phyloP scores from a whole-genome alignment of 2,888 invertebrate genomes.

The Hydroisotoma schaefferi region DNA sequence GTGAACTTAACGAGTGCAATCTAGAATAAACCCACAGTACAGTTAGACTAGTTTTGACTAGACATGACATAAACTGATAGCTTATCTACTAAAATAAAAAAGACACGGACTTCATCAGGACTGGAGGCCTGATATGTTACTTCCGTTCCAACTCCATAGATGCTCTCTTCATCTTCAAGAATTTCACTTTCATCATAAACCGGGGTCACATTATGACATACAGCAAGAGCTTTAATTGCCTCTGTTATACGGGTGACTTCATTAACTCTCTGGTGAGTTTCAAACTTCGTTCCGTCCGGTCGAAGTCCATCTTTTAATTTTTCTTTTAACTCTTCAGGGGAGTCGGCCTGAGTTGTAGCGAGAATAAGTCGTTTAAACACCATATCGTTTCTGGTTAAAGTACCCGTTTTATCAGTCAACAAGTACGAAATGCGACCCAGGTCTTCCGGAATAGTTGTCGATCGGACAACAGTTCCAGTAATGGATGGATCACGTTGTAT shows the following conservation, averaged over 20 bases:
- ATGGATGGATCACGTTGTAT: conserved; percentile 92
- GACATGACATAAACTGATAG: neutral
- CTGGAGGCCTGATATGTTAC: conserved; percentile 67
- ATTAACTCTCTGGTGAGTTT: conserved; percentile 28
- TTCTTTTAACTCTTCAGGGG: conserved; percentile 39
- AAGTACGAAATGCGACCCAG: conserved; percentile 92
- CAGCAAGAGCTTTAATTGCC: conserved; percentile 86
- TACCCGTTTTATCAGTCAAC: conserved; percentile 98
- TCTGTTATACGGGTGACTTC: conserved; percentile 63
- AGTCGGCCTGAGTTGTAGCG: conserved; percentile 40
- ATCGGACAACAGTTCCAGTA: conserved; percentile 87
- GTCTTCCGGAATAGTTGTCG: conserved; percentile 98
- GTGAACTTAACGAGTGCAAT: conserved; percentile 72
- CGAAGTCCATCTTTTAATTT: conserved; percentile 37
- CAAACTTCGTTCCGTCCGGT: conserved; percentile 11
- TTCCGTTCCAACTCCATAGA: conserved; percentile 46
- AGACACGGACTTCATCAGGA: conserved; percentile 64
- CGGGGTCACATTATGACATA: conserved; percentile 99
- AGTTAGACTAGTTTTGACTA: neutral
- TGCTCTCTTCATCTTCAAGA: conserved; percentile 42
- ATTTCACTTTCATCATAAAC: conserved; percentile 67
- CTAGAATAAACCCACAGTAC: conserved; percentile 49
- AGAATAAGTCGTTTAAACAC: conserved; percentile 72
- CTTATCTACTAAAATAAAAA: no score
- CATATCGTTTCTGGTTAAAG: conserved; percentile 98